phyloP scores from a whole-genome alignment of 1,140 invertebrate genomes.

The Diachasma alloeum region DNA sequence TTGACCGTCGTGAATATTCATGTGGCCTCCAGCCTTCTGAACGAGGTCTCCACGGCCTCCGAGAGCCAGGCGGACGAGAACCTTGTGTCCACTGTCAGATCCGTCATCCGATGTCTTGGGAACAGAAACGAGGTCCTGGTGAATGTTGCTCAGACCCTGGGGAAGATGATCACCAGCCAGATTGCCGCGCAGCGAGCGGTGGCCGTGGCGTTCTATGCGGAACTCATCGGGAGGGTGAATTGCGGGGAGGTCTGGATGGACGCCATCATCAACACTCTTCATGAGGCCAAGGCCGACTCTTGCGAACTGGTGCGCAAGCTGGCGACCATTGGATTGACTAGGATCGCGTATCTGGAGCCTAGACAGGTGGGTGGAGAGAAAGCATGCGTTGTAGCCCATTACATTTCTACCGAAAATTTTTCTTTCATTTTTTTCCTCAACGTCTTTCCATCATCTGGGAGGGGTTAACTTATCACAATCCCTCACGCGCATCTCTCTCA shows the following conservation, averaged over 20 bases:
- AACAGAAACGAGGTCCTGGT: conserved; percentile 35
- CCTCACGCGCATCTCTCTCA: too few relatives aligned
- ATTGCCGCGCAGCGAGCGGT: conserved; percentile 51
- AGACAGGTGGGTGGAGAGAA: conserved; percentile 49
- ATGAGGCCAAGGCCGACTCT: conserved; percentile 54
- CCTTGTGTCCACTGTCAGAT: conserved; percentile 45
- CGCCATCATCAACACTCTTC: conserved; percentile 50
- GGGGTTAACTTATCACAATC: too few relatives aligned
- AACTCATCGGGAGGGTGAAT: conserved; percentile 48
- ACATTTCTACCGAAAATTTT: too few relatives aligned
- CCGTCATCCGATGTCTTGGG: conserved; percentile 43
- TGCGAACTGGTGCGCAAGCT: conserved; percentile 53
- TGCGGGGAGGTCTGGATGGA: conserved; percentile 53
- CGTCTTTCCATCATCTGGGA: too few relatives aligned
- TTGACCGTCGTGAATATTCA: conserved; percentile 46
- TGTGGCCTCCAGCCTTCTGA: conserved; percentile 40
- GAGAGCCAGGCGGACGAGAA: conserved; percentile 48
- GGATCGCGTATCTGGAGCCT: conserved; percentile 46
- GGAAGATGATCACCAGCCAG: conserved; percentile 46
- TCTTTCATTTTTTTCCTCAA: too few relatives aligned
- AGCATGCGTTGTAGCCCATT: too few relatives aligned
- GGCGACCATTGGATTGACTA: conserved; percentile 51
- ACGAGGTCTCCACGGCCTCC: conserved; percentile 46
- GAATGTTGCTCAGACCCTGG: conserved; percentile 40
- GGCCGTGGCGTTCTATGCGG: conserved; percentile 47